A percentile compares a stretch with the other conserved stretches of the same genome.
phyloP scores from a whole-genome alignment of 2,113 vertebrate species.

The Calyptomena viridis region DNA sequence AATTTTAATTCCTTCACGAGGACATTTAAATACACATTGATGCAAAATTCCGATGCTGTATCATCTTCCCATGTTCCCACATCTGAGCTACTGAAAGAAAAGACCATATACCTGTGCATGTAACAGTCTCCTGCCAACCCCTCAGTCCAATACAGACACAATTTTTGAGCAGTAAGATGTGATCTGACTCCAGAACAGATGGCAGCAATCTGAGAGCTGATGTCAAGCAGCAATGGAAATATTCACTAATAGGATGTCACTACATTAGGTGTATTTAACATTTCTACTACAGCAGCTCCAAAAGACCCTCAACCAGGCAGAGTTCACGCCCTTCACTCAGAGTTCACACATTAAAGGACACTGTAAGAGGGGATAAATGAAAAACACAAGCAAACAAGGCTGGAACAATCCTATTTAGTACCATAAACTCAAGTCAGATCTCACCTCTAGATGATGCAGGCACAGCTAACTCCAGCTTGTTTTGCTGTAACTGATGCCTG shows the following conservation, averaged over 20 bases:
- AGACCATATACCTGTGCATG: not conserved
- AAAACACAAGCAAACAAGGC: not conserved
- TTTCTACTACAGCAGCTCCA: not conserved
- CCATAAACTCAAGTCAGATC: not conserved
- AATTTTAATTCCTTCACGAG: not conserved
- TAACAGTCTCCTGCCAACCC: not conserved
- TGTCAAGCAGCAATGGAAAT: not conserved
- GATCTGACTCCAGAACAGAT: not conserved
- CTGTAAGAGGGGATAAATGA: not conserved
- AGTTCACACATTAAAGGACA: not conserved
- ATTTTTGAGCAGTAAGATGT: not conserved
- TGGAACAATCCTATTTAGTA: not conserved
- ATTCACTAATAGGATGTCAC: not conserved
- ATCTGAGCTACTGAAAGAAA: not conserved
- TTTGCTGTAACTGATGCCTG: not conserved
- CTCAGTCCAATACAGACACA: fast-evolving
- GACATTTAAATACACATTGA: not conserved
- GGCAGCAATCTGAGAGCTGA: not conserved
- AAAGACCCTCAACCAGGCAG: not conserved
- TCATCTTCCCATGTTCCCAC: not conserved
- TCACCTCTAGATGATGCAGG: not conserved
- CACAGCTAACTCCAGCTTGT: not conserved
- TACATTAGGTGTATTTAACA: not conserved
- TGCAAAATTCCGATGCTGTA: not conserved
- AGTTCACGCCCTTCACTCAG: not conserved